Evolutionary conservation across 2,113 vertebrate species (phyloP), one percentile per base, ranked within the genome.

Genomic region (Apodemus speciosus): DNA sequence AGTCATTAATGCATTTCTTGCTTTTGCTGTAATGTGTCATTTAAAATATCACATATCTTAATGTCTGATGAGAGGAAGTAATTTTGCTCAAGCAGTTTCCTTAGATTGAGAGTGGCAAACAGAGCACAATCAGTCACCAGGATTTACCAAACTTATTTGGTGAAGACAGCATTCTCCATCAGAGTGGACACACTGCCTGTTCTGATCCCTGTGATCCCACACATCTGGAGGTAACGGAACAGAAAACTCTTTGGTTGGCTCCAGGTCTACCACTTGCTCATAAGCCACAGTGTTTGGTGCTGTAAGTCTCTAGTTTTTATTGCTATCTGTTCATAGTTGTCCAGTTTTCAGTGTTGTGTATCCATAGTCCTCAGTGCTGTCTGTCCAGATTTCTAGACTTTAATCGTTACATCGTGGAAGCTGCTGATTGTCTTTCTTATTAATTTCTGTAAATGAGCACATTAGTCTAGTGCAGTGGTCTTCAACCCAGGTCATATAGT

Each of bases 11-110:
- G 38, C 35, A 76, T 92, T 38, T 68, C 64, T 87, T 85, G 20
- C 38, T 32, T 94, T 80, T 62, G 18, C 46, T 84, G 43, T 88
- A 84, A 90, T 77, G 62, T 76, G 35, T 93, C 77, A n/a, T 53
- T 94, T 80, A 86, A 92, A 92, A 94, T 88, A 81, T 43, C 35
- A 1, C 25, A 43, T 92, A 56, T 58, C 49, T 94, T 93, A 60
- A 66, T 73, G 51, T 84, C 49, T 46, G 69, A 64, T 15, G 35
- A 69, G 73, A 51, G 64, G 81, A 80, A 84, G 71, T 49, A 38
- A 73, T 51, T 86, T 30, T 66, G 3, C 9, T 60, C 13, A 69
- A 62, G 53, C 6, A 9, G 40, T 92, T 68, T 80, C 4, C 84
- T 92, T 86, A 58, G 10, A 53, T 27, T 62, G 8, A 96, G 53